Percentiles rank a stretch among this genome's conserved stretches.
These are phyloP conservation scores for Calephelis nemesis DNA, from an alignment of 1,140 invertebrate genomes.

Conservation along the genomic window DNA sequence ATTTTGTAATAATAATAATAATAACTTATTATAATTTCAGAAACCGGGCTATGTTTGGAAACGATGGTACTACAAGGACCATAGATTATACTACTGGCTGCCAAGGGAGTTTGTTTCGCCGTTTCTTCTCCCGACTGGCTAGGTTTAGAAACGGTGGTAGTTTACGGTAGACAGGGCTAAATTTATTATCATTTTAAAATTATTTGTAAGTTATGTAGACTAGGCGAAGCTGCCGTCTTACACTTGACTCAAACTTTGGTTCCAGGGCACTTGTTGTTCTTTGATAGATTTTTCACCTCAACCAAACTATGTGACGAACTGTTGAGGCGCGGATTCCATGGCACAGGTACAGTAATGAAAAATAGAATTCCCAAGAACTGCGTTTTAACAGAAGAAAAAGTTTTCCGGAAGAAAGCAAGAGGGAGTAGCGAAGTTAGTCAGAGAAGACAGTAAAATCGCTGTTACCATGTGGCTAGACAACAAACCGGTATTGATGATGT, in stretches of 20 bases:
- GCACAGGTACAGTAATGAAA: background rate
- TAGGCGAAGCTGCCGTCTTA: background rate
- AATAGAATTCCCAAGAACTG: background rate
- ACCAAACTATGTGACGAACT: background rate
- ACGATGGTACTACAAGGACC: too few species aligned
- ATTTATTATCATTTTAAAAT: too few species aligned
- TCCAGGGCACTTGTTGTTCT: background rate
- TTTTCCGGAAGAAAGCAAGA: background rate
- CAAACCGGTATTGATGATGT: too few species aligned
- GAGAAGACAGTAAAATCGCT: background rate
- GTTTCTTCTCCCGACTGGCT: too few species aligned
- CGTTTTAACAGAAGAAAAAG: background rate
- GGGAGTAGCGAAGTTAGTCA: background rate
- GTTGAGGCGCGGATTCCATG: background rate
- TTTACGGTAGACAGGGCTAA: too few species aligned
- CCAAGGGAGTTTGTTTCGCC: too few species aligned
- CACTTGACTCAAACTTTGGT: background rate
- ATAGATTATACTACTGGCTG: too few species aligned
- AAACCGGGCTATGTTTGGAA: too few species aligned
- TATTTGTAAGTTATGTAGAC: too few species aligned
- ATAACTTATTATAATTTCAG: too few species aligned
- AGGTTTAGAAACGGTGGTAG: too few species aligned
- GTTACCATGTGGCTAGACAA: background rate
- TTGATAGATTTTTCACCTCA: background rate
- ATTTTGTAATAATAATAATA: too few species aligned